Evolutionary conservation across 2,888 invertebrate genomes (phyloP), one percentile per base, ranked within the genome.

Genomic region (Tryphoninae sp.): DNA sequence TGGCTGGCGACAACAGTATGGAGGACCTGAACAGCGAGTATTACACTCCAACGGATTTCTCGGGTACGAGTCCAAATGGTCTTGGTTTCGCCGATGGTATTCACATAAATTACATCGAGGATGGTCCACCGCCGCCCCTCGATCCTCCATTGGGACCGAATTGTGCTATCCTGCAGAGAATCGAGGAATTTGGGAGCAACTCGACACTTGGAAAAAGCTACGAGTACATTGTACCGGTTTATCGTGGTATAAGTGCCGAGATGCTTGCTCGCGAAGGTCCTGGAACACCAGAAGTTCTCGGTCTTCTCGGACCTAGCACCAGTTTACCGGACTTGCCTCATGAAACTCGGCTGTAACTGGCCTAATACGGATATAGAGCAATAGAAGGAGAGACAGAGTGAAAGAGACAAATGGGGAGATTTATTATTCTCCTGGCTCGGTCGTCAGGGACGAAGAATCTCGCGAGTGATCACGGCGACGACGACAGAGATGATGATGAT

Each of bases 1-100:
- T 92, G 22, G 92, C 94, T 51, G 94, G 94, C 62, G 92, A 92
- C 83, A 89, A 90, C 4, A 91, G 91, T 75, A 88, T 93, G 49
- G 93, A 94, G 68, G 94, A 96, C 89, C 94, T 95, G 86, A 91
- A 92, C 84, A 92, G 92, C 68, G 94, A 97, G 71, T 97, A 97
- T 92, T 97, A 96, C 92, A 97, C 97, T 65, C 97, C 97, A 11
- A 96, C 96, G 2, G 96, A 96, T 90, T 90, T 95, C 45, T 95
- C 95, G 1, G 94, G 83, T 91, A 93, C 87, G 11, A 91, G 90
- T 73, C 91, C 90, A 0, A 88, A 88, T 93, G 85, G 90, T 93
- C 61, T 88, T 9, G 83, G 83, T 13, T 84, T 78, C 13, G 83
- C 84, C 45, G 94, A 94, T 7, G 94, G 94, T 13, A 94, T 96